Evolutionary conservation across 2,113 vertebrate species (phyloP).

Genomic region (Oceanodroma tethys): DNA sequence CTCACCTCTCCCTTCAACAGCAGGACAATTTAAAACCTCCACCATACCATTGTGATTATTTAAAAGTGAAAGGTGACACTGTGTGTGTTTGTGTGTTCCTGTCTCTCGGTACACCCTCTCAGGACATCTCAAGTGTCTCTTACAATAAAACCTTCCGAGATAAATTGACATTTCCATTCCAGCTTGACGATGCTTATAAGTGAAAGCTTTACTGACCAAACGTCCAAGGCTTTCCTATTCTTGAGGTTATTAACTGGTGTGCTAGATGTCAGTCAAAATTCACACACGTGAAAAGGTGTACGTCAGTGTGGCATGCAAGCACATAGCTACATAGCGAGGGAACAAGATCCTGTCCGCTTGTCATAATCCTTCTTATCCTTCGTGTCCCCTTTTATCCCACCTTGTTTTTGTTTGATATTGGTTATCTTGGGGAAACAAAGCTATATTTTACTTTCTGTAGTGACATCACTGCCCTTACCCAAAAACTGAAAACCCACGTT

Average conservation of each 20-base stretch:
- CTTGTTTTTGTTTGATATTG: neutral
- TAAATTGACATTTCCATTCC: neutral
- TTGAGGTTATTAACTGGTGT: neutral
- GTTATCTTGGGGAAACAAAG: neutral
- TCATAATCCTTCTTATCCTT: neutral
- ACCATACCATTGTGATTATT: neutral
- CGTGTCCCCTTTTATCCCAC: neutral
- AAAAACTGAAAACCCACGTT: neutral
- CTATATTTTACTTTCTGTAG: neutral
- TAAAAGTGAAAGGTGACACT: neutral
- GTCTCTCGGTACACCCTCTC: neutral
- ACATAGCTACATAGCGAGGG: neutral
- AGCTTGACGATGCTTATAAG: neutral
- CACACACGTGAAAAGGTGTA: neutral
- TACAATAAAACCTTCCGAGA: neutral
- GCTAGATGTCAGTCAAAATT: neutral
- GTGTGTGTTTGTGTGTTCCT: neutral
- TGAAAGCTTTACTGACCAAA: neutral
- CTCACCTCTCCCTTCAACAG: constrained; percentile 22
- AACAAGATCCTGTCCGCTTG: neutral
- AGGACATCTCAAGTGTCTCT: neutral
- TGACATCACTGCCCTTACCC: neutral
- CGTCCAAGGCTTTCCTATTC: neutral
- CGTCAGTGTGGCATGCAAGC: neutral
- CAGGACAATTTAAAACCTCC: neutral